Evolutionary conservation across 2,113 vertebrate genomes (phyloP).

Genomic region (Panurus biarmicus): DNA sequence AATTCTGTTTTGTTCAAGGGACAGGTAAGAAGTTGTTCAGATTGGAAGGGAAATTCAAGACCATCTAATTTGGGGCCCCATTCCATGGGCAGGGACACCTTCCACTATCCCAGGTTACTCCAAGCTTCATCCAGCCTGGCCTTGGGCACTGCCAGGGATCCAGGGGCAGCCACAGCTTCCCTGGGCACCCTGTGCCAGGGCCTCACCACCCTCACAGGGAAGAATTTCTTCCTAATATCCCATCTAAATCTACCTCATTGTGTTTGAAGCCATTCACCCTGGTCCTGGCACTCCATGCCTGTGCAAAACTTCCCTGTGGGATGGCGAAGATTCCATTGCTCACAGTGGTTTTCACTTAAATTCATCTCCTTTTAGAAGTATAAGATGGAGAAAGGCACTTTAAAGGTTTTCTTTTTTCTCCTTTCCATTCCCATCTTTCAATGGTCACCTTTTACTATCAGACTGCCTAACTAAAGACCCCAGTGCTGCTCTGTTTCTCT

Average conservation of each 20-base stretch:
- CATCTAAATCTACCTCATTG: not conserved
- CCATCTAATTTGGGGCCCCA: too few relatives aligned
- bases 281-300: not conserved
- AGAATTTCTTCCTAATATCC: not conserved
- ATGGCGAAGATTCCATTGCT: not conserved
- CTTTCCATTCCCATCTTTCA: not conserved
- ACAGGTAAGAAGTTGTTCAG: not conserved
- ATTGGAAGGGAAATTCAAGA: not conserved
- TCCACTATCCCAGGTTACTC: fast-evolving
- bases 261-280: not conserved
- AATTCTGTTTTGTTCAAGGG: not conserved
- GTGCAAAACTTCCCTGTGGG: not conserved
- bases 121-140: fast-evolving
- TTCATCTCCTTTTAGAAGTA: not conserved
- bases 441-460: not conserved
- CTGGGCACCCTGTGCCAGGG: not conserved
- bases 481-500: not conserved
- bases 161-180: not conserved
- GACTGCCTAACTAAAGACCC: not conserved
- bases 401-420: fast-evolving
- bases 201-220: fast-evolving
- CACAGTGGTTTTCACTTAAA: not conserved
- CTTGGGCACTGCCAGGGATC: not conserved
- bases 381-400: not conserved
- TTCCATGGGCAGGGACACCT: not conserved